These are phyloP conservation scores for Platycheirus rosarum DNA, from an alignment of 2,888 invertebrate species.

Conservation along the genomic window DNA sequence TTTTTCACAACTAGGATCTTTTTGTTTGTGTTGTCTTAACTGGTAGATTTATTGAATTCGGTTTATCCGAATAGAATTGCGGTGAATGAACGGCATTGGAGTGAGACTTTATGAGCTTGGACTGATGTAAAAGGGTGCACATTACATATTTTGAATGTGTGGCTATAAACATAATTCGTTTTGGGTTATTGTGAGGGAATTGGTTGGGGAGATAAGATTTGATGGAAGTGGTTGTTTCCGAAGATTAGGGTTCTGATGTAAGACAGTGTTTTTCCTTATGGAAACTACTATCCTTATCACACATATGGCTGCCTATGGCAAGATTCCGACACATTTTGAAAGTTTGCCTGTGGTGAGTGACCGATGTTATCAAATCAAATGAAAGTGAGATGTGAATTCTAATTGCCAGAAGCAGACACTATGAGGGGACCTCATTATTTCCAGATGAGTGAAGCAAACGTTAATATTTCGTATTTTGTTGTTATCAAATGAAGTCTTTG, in stretches of 20 bases:
- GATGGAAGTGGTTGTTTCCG: conserved; percentile 22
- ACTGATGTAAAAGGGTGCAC: conserved; percentile 39
- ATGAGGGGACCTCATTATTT: too few relatives aligned
- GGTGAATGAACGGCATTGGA: conserved; percentile 15
- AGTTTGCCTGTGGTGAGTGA: neutral
- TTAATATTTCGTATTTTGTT: too few relatives aligned
- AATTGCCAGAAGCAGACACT: too few relatives aligned
- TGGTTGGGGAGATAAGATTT: conserved; percentile 18
- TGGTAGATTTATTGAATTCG: conserved; percentile 60
- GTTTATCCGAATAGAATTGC: conserved; percentile 53
- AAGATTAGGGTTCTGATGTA: conserved; percentile 15
- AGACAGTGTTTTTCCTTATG: conserved; percentile 1
- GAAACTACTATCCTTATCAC: neutral
- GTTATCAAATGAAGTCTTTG: too few relatives aligned
- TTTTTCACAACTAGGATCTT: conserved; percentile 67
- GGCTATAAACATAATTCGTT: conserved; percentile 45
- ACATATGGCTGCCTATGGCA: neutral
- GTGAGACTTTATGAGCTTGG: conserved; percentile 16
- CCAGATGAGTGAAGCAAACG: too few relatives aligned
- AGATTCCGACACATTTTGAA: neutral
- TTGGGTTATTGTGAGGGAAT: conserved; percentile 39
- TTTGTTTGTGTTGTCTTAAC: conserved; percentile 49
- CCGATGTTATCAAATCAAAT: too few relatives aligned
- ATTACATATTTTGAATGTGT: conserved; percentile 27
- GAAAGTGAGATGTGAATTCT: too few relatives aligned